Conservation (phyloP, 2,888 invertebrate genomes). For the Reticulitermes lucifugus region DNA sequence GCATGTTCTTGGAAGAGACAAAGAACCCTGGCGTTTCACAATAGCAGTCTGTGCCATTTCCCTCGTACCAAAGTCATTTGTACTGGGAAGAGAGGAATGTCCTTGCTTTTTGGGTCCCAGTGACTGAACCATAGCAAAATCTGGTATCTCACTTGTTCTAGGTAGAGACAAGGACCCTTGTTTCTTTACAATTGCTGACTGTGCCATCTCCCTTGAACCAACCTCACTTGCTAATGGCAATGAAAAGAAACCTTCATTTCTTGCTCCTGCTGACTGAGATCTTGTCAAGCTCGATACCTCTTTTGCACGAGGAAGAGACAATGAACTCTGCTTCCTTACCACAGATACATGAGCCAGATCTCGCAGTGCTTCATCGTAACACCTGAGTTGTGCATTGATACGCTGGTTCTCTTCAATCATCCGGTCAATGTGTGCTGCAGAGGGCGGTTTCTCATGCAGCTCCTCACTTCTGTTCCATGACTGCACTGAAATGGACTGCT, state of each 20-base stretch:
- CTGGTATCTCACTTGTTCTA: constrained; percentile 39
- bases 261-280: constrained; percentile 36
- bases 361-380: constrained; percentile 58
- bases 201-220: constrained; percentile 56
- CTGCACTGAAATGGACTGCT: constrained; percentile 56
- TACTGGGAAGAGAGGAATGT: constrained; percentile 48
- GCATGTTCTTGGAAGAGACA: constrained; percentile 49
- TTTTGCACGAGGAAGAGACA: constrained; percentile 44
- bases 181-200: constrained; percentile 52
- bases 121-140: constrained; percentile 42
- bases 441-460: constrained; percentile 48
- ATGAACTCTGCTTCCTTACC: constrained; percentile 50
- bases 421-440: constrained; percentile 43
- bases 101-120: constrained; percentile 46
- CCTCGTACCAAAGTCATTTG: constrained; percentile 50
- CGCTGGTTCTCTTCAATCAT: constrained; percentile 54
- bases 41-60: constrained; percentile 49
- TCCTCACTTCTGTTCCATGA: constrained; percentile 52
- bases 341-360: constrained; percentile 56
- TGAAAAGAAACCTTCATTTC: constrained; percentile 34
- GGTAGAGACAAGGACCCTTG: constrained; percentile 50
- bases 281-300: constrained; percentile 33
- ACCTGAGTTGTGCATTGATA: constrained; percentile 57
- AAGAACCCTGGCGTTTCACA: constrained; percentile 45
- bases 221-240: constrained; percentile 27